These are phyloP conservation scores for Eriosoma lanigerum DNA, from an alignment of 1,140 invertebrate species.

Conservation along the genomic window DNA sequence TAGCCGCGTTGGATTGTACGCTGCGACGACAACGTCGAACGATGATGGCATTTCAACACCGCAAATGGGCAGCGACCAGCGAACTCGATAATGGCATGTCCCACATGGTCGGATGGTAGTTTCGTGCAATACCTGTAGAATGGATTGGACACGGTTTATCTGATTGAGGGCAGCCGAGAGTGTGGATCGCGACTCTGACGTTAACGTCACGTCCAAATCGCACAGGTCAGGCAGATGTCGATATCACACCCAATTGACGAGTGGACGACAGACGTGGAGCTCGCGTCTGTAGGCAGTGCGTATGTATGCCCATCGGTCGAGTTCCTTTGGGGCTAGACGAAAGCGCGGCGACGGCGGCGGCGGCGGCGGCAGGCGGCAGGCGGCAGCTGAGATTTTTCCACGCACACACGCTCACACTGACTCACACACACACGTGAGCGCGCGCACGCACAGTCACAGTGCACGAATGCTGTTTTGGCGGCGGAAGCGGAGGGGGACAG, in stretches of 20 bases:
- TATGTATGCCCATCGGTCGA: not conserved
- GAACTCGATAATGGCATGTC: not conserved
- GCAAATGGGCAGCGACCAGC: no score
- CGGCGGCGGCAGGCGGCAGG: slow-evolving; percentile 16
- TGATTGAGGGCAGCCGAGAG: no score
- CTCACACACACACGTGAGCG: not conserved
- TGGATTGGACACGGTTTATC: no score
- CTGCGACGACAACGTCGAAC: not conserved
- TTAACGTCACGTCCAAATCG: no score
- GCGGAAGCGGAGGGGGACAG: not conserved
- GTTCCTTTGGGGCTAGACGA: not conserved
- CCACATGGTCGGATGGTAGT: no score
- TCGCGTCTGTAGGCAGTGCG: not conserved
- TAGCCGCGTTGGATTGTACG: no score
- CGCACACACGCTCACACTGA: not conserved
- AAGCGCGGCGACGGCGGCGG: slow-evolving; percentile 24
- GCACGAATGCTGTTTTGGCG: not conserved
- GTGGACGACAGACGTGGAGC: not conserved
- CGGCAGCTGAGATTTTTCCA: slow-evolving; percentile 10
- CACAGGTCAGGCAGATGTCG: not conserved
- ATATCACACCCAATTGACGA: not conserved
- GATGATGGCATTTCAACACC: not conserved
- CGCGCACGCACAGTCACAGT: not conserved
- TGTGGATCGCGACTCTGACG: no score
- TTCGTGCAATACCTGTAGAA: no score